Percentiles rank a stretch among this genome's conserved stretches.
These are phyloP conservation scores for Macrosteles quadrilineatus DNA, from an alignment of 1,140 invertebrate genomes.

Conservation along the genomic window DNA sequence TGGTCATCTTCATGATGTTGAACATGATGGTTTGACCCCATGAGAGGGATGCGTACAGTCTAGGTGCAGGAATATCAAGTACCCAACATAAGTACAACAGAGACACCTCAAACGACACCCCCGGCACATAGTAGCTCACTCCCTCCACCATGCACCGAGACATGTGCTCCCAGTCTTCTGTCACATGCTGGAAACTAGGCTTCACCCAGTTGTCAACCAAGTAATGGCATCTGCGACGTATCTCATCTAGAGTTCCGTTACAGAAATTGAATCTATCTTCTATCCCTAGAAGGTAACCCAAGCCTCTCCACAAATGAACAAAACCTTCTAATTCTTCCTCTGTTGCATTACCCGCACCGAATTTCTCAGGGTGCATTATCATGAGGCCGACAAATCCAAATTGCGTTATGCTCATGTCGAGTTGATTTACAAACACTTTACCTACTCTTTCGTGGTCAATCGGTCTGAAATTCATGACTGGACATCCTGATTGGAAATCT, in stretches of 20 bases:
- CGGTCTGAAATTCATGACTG: slow-evolving; percentile 39
- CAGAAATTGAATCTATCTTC: slow-evolving; percentile 72
- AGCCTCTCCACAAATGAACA: slow-evolving; percentile 78
- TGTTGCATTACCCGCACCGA: slow-evolving; percentile 60
- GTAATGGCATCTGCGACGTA: slow-evolving; percentile 48
- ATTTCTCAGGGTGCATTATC: slow-evolving; percentile 62
- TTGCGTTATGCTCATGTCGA: slow-evolving; percentile 79
- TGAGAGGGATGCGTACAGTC: slow-evolving; percentile 44
- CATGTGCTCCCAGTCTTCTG: slow-evolving; percentile 54
- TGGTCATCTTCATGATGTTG: slow-evolving; percentile 36
- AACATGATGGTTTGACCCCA: slow-evolving; percentile 41
- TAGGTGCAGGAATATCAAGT: slow-evolving; percentile 45
- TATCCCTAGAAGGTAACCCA: slow-evolving; percentile 77
- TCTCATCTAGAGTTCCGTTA: slow-evolving; percentile 50
- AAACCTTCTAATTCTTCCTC: slow-evolving; percentile 68
- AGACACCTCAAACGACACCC: slow-evolving; percentile 43
- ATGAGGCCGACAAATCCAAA: slow-evolving; percentile 83
- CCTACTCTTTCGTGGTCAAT: slow-evolving; percentile 36
- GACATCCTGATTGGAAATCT: slow-evolving; percentile 52
- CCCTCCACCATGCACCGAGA: slow-evolving; percentile 49
- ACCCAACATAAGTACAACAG: slow-evolving; percentile 47
- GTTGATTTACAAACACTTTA: slow-evolving; percentile 60
- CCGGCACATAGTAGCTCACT: slow-evolving; percentile 46
- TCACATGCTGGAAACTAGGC: slow-evolving; percentile 49
- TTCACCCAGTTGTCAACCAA: slow-evolving; percentile 48